These are phyloP conservation scores for Hydractinia symbiolongicarpus DNA, from an alignment of 30 jellyfish, hydroid and myxozoan genomes.

Conservation along the genomic window DNA sequence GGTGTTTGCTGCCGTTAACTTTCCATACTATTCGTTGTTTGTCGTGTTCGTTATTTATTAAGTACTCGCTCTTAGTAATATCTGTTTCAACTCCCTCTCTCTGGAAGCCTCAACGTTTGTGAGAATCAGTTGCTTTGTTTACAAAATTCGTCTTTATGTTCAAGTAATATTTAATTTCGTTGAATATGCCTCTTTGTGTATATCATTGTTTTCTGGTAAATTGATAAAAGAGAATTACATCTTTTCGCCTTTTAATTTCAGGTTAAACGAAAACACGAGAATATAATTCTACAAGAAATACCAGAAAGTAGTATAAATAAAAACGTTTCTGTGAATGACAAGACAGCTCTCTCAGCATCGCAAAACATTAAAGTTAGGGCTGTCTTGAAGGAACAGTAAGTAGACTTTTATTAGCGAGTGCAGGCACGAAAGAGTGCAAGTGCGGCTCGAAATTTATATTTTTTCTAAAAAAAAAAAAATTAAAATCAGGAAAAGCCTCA, in stretches of 20 bases:
- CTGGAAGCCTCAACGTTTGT: no score
- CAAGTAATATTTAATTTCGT: not conserved
- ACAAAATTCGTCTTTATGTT: not conserved
- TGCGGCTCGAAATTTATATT: no score
- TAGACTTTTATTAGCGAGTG: not conserved
- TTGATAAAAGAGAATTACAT: not conserved
- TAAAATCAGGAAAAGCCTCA: no score
- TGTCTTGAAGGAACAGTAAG: conserved; percentile 72
- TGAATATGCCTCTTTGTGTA: not conserved
- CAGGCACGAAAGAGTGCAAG: no score
- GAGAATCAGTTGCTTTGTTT: no score
- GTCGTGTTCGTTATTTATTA: no score
- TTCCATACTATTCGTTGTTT: no score
- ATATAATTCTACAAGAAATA: conserved; percentile 18
- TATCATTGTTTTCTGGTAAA: not conserved
- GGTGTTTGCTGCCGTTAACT: no score
- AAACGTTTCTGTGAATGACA: not conserved
- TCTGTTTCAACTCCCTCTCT: no score
- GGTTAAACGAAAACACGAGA: conserved; percentile 37
- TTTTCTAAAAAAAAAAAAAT: no score
- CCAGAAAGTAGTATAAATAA: not conserved
- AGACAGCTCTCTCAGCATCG: conserved; percentile 19
- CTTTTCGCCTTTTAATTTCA: not conserved
- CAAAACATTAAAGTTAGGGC: conserved; percentile 47
- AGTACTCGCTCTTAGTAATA: no score